Percentiles rank a stretch among this genome's conserved stretches.
Conservation (phyloP, 1,140 invertebrate species). For the Neomicropteryx cornuta region DNA sequence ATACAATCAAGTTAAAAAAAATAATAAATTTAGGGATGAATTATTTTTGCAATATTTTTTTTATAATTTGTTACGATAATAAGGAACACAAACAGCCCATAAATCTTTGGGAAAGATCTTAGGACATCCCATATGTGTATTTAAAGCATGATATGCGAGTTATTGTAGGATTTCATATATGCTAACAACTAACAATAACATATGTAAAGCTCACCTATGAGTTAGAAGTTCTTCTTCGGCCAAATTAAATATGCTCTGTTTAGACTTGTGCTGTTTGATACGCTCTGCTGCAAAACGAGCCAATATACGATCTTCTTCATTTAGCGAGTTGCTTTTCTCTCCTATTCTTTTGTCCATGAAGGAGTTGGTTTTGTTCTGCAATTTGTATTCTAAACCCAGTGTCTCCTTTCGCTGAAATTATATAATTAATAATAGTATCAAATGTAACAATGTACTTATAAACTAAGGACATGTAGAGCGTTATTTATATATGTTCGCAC, state of each 20-base stretch:
- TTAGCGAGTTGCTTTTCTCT: conserved; percentile 58
- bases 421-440: conserved; percentile 7
- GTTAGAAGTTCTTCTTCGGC: conserved; percentile 79
- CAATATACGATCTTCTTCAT: conserved; percentile 72
- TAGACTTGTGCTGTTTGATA: conserved; percentile 51
- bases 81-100: too few relatives aligned
- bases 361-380: conserved; percentile 72
- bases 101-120: too few relatives aligned
- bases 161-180: too few relatives aligned
- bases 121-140: too few relatives aligned
- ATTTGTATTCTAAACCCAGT: conserved; percentile 71
- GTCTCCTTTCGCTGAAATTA: conserved; percentile 62
- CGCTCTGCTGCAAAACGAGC: conserved; percentile 73
- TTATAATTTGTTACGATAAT: too few relatives aligned
- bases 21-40: too few relatives aligned
- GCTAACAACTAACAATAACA: too few relatives aligned
- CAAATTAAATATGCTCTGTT: conserved; percentile 71
- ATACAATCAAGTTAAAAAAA: too few relatives aligned
- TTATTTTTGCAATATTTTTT: too few relatives aligned
- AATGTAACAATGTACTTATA: conserved; percentile 4
- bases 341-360: conserved; percentile 82
- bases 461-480: too few relatives aligned
- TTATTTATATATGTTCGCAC: too few relatives aligned
- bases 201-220: conserved; percentile 50
- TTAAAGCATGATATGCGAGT: too few relatives aligned